Evolutionary conservation across 2,888 invertebrate genomes (phyloP), one percentile per base, ranked within the genome.

Genomic region (Microctonus brassicae): DNA sequence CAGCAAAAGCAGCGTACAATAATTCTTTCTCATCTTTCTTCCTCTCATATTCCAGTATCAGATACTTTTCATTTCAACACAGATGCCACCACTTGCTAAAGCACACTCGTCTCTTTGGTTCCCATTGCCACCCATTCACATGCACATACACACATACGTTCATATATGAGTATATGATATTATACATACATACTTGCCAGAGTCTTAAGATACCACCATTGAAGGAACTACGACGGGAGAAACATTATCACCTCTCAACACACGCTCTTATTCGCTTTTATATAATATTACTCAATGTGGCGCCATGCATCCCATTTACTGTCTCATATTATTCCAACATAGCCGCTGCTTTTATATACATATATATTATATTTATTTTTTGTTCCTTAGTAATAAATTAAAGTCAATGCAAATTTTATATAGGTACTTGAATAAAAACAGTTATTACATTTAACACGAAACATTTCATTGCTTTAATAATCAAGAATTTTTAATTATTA

Each of bases 11-110:
- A n/a, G 6, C 47, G 17, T 5, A 47, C 47, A 47, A 7, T 60
- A 34, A 4, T 60, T 60, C 10, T 34, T 36, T 55, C 13, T 55
- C 7, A 17, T 47, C 7, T 17, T 7, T 47, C 7, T 20, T 5
- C n/a, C 47, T 6, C 52, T 33, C 33, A 17, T 11, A 36, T 60
- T 17, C 3, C 4, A 36, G 17, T 17, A 57, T 42, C 57, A 67
- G 68, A 60, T 76, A 75, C 78, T 78, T 75, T 57, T 69, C 78
- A 76, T 76, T 79, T 73, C 69, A 78, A 77, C 79, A 77, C 82
- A 82, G 79, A 80, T 80, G 81, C 79, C 79, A 80, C 78, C 82
- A 81, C 83, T 82, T 80, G 82, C 81, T 80, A 79, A 81, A 81
- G 79, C 77, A 81, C 79, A 79, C n/a, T n/a, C n/a, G 75, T 76